Conservation (phyloP, 2,113 vertebrate genomes). For the Cyprinus carpio region DNA sequence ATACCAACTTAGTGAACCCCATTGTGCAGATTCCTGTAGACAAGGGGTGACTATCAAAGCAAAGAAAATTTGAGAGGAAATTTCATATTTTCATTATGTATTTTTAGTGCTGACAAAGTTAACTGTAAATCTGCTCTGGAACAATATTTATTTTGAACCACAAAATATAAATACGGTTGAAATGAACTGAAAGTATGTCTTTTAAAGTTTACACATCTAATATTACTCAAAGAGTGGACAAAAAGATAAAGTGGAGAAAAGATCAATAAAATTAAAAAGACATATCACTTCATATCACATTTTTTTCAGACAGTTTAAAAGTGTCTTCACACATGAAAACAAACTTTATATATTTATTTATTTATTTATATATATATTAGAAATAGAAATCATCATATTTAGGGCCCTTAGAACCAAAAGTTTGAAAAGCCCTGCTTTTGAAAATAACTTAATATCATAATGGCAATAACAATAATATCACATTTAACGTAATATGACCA, state of each 20-base stretch:
- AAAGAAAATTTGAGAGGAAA: not conserved
- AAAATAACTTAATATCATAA: not conserved
- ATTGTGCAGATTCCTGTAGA: not conserved
- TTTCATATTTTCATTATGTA: not conserved
- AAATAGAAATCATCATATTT: not conserved
- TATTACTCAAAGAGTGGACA: not conserved
- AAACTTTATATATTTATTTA: not conserved
- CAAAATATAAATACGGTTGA: not conserved
- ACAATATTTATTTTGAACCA: not conserved
- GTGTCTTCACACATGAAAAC: not conserved
- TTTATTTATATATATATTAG: no score
- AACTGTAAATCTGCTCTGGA: not conserved
- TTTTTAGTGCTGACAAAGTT: not conserved
- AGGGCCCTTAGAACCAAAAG: not conserved
- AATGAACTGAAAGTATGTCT: not conserved
- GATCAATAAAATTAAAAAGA: no score
- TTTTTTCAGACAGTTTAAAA: not conserved
- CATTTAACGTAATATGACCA: not conserved
- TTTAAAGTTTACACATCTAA: not conserved
- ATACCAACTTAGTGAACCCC: conserved; percentile 1
- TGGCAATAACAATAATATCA: not conserved
- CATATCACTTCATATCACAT: not conserved
- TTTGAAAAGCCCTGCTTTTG: not conserved
- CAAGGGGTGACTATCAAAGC: not conserved
- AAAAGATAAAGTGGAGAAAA: not conserved